These are phyloP conservation scores for Oryzias celebensis DNA, from an alignment of 2,113 vertebrate genomes.

Conservation along the genomic window DNA sequence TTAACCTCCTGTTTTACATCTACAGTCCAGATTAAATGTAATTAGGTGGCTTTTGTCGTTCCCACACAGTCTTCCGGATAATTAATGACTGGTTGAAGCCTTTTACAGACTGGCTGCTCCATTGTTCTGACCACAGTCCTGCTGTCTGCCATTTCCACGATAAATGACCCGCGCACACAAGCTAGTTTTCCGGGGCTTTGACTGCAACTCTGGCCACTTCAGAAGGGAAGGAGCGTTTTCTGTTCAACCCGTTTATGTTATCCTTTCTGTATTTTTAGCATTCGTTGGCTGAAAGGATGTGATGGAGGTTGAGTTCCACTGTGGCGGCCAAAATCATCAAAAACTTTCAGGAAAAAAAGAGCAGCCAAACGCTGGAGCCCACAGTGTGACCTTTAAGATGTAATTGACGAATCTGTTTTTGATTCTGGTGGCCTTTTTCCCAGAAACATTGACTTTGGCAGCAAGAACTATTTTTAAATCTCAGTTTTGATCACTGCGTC, in stretches of 20 bases:
- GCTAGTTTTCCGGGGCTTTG: constrained; percentile 20
- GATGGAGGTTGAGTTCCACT: constrained; percentile 41
- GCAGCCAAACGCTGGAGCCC: constrained; percentile 5
- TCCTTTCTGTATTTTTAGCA: constrained; percentile 35
- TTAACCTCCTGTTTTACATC: constrained; percentile 82
- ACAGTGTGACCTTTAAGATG: constrained; percentile 54
- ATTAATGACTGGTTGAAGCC: constrained; percentile 72
- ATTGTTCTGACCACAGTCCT: constrained; percentile 57
- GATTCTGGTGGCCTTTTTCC: constrained; percentile 37
- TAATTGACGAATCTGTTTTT: constrained; percentile 39
- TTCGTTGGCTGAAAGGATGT: constrained; percentile 25
- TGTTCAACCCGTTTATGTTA: constrained; percentile 35
- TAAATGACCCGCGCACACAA: constrained; percentile 39
- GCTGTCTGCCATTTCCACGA: constrained; percentile 44
- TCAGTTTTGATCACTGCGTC: no score
- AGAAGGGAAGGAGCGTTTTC: constrained; percentile 25
- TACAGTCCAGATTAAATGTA: constrained; percentile 75
- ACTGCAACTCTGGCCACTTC: constrained; percentile 38
- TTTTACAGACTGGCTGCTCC: constrained; percentile 53
- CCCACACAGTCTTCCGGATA: constrained; percentile 58
- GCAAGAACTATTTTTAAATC: constrained; percentile 19
- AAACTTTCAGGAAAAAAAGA: constrained; percentile 19
- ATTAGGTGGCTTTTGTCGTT: constrained; percentile 76
- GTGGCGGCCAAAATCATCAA: constrained; percentile 19
- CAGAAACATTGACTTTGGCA: constrained; percentile 22